These are phyloP conservation scores for Scytalopus superciliaris DNA, from an alignment of 2,113 vertebrate species.

Conservation along the genomic window DNA sequence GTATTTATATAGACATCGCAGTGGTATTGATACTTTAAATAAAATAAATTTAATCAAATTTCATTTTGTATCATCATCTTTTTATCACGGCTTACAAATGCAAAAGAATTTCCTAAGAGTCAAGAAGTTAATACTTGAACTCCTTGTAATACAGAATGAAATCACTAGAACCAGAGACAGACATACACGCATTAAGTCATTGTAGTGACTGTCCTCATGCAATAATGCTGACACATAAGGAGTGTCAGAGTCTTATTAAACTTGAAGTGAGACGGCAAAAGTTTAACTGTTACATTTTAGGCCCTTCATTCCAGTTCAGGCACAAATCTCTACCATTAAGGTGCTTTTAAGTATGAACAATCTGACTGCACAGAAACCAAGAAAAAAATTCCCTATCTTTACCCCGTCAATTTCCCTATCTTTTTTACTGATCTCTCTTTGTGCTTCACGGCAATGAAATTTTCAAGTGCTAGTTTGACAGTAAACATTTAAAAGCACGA, in stretches of 20 bases:
- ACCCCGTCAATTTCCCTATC: not conserved
- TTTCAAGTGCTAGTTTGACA: not conserved
- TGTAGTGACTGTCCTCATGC: not conserved
- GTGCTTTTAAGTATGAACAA: not conserved
- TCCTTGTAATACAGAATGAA: not conserved
- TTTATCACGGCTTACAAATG: not conserved
- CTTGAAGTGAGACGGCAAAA: not conserved
- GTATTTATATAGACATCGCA: not conserved
- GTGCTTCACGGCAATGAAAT: not conserved
- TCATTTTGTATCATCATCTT: not conserved
- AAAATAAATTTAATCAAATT: not conserved
- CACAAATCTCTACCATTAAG: not conserved
- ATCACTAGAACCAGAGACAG: not conserved
- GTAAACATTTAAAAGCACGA: not conserved
- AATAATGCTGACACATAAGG: not conserved
- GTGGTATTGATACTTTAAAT: not conserved
- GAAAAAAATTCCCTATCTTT: not conserved
- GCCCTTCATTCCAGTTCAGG: not conserved
- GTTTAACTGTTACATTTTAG: not conserved
- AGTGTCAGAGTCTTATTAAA: not conserved
- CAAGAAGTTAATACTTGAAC: not conserved
- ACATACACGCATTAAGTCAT: not conserved
- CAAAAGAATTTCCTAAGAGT: not conserved
- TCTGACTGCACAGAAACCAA: not conserved
- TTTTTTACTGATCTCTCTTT: not conserved